Conservation (phyloP, 2,113 vertebrate species). For the Gavialis gangeticus region DNA sequence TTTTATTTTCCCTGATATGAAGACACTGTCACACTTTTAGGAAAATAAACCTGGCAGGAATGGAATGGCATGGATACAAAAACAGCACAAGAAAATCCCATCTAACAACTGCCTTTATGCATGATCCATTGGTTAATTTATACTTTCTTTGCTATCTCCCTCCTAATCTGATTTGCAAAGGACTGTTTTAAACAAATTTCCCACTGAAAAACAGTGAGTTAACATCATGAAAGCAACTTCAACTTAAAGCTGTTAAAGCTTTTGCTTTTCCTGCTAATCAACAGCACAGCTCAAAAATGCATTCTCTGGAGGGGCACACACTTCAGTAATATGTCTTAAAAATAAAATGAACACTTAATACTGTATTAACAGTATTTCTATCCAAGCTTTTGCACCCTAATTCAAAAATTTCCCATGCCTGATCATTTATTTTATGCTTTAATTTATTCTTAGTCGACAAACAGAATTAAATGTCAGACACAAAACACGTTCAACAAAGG, state of each 20-base stretch:
- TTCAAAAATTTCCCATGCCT: background rate
- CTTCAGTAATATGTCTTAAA: background rate
- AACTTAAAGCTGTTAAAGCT: background rate
- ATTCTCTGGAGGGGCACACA: background rate
- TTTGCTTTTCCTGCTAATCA: background rate
- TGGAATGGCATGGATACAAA: background rate
- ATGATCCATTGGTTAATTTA: background rate
- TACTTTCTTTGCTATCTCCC: background rate
- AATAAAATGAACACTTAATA: background rate
- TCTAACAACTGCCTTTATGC: background rate
- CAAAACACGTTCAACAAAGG: conserved; percentile 49
- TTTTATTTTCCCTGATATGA: background rate
- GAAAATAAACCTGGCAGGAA: background rate
- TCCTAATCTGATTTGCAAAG: background rate
- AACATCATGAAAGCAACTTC: background rate
- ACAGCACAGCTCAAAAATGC: background rate
- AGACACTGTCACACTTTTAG: background rate
- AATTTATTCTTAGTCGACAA: conserved; percentile 50
- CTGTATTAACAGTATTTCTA: background rate
- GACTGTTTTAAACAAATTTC: background rate
- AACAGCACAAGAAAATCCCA: background rate
- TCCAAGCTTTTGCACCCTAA: background rate
- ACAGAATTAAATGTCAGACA: conserved; percentile 40
- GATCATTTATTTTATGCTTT: conserved; percentile 27
- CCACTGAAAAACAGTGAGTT: background rate